Percentiles rank a stretch among this genome's conserved stretches.
Evolutionary conservation across 53 echinoderm and acorn worm genomes (phyloP).

Genomic region (Paelopatides confundens): DNA sequence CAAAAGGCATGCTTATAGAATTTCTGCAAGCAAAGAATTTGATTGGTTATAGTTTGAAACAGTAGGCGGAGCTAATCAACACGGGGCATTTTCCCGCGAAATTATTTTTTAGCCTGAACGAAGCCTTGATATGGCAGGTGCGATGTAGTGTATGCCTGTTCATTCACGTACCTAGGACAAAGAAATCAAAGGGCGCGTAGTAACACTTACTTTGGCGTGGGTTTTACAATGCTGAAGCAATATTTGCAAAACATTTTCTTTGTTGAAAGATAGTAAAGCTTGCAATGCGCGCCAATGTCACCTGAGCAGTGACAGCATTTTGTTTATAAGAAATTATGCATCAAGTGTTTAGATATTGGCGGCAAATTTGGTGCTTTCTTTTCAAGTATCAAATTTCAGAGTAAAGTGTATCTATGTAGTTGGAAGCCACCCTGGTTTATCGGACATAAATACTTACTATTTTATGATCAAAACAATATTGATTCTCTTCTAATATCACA

Average conservation of each 20-base stretch:
- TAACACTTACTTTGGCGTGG: slow-evolving; percentile 24
- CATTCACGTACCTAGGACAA: slow-evolving; percentile 3
- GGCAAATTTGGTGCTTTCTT: too few species aligned
- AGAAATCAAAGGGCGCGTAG: slow-evolving; percentile 21
- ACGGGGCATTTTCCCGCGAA: slow-evolving; percentile 51
- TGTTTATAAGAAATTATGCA: not conserved
- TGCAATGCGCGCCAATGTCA: slow-evolving; percentile 13
- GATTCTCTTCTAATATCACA: too few species aligned
- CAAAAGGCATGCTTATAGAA: slow-evolving; percentile 23
- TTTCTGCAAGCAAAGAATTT: not conserved
- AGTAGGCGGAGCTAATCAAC: slow-evolving; percentile 21
- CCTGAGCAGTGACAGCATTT: not conserved
- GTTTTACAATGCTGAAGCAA: slow-evolving; percentile 22
- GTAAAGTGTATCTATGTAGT: too few species aligned
- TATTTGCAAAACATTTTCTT: slow-evolving; percentile 46
- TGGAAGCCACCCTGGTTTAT: too few species aligned
- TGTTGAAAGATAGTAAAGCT: slow-evolving; percentile 1
- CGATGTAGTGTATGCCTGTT: not conserved
- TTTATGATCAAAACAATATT: too few species aligned
- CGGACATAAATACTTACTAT: too few species aligned
- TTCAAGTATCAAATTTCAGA: too few species aligned
- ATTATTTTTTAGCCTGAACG: slow-evolving; percentile 2
- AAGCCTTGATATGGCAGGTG: slow-evolving; percentile 39
- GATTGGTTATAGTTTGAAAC: slow-evolving; percentile 37
- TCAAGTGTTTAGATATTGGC: not conserved